These are phyloP conservation scores for Standfussiana lucernea DNA, from an alignment of 2,888 invertebrate genomes.

Conservation along the genomic window DNA sequence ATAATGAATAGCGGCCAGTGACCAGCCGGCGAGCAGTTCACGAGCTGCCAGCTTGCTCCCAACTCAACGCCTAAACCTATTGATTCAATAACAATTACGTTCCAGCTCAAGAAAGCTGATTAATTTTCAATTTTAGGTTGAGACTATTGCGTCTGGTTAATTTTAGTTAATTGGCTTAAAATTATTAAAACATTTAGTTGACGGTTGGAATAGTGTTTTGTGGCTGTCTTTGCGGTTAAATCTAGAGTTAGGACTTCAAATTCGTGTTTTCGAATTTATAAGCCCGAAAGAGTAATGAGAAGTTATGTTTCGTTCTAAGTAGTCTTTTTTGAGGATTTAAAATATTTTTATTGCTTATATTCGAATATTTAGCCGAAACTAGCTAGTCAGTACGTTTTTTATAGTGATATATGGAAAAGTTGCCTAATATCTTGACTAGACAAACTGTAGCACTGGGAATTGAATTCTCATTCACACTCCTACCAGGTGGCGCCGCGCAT, in stretches of 20 bases:
- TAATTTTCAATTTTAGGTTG: conserved; percentile 14
- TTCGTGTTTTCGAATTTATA: background rate
- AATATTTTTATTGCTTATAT: background rate
- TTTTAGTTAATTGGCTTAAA: background rate
- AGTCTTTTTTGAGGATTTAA: background rate
- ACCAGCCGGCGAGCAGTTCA: conserved; percentile 23
- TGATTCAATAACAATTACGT: conserved; percentile 33
- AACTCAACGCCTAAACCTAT: conserved; percentile 14
- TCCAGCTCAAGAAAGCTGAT: conserved; percentile 33
- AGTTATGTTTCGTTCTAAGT: background rate
- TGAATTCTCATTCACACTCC: background rate
- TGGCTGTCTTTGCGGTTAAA: background rate
- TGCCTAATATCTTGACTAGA: background rate
- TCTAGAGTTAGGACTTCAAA: background rate
- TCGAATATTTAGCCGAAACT: background rate
- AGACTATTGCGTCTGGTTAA: background rate
- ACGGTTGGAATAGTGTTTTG: background rate
- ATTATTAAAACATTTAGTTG: background rate
- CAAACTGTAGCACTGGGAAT: background rate
- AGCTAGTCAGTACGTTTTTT: background rate
- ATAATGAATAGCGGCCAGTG: conserved; percentile 56
- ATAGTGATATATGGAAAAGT: background rate
- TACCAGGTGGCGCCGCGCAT: background rate
- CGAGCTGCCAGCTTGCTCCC: conserved; percentile 29
- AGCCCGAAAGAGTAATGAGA: background rate